Conservation (phyloP, 2,888 invertebrate species). For the Nycteola revayana region DNA sequence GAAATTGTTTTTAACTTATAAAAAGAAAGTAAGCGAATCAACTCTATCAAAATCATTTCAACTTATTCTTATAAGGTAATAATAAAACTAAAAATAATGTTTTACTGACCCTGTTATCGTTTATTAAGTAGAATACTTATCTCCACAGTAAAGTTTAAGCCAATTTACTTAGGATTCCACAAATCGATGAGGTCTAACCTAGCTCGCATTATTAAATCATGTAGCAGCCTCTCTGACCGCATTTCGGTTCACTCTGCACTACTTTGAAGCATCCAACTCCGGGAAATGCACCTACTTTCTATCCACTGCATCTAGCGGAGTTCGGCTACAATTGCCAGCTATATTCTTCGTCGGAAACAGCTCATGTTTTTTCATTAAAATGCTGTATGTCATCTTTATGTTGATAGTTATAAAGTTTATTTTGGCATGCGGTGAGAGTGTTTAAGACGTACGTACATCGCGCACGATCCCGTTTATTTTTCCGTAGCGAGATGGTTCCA, state of each 20-base stretch:
- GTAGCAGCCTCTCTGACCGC: conserved; percentile 59
- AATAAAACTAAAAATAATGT: no score
- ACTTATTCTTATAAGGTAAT: no score
- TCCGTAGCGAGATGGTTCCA: conserved; percentile 45
- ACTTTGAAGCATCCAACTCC: conserved; percentile 62
- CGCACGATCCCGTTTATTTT: conserved; percentile 63
- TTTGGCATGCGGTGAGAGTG: conserved; percentile 32
- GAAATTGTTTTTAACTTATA: no score
- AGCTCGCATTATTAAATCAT: conserved; percentile 47
- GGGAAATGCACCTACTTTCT: conserved; percentile 77
- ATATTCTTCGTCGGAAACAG: conserved; percentile 30
- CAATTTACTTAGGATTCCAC: no score
- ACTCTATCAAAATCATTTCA: no score
- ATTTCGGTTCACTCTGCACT: conserved; percentile 54
- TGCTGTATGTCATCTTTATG: conserved; percentile 29
- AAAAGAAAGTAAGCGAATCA: no score
- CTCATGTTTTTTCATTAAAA: conserved; percentile 35
- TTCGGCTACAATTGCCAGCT: conserved; percentile 43
- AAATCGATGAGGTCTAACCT: no score
- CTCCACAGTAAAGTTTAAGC: no score
- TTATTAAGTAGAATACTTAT: no score
- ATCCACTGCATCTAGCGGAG: conserved; percentile 66
- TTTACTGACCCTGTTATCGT: no score
- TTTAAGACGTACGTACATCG: conserved; percentile 51
- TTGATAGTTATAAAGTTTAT: conserved; percentile 25